Base-by-base conservation (phyloP, 1,140 invertebrate genomes). In the Aphis craccivora region DNA sequence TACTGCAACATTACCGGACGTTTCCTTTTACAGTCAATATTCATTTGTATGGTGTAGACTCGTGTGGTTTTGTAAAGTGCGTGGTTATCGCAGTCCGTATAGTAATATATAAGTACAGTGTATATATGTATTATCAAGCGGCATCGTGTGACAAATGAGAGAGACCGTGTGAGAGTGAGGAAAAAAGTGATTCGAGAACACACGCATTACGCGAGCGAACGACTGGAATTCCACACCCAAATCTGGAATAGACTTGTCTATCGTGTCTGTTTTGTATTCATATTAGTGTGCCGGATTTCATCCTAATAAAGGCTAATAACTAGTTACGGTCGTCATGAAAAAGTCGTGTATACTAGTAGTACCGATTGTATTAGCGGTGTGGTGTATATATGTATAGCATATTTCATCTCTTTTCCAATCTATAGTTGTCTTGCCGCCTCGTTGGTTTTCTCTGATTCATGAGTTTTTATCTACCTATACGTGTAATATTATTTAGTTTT, bases 11-110 rank as follows among this genome's bases (percentile, higher is more conserved):
- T 48, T 55, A 92, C 91, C 67, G 91, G 91, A 93, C 91, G 91
- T 93, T 93, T 55, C 91, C 91, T 93, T 93, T 93, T 93, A 93
- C 91, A 53, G 91, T 48, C 81, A 84, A 93, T 93, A 84, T 93
- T 83, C 91, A 81, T 92, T 84, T 93, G 48, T 83, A 76, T 20
- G 43, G 35, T 35, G 76, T 91, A 40, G 55, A 55, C 88, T 35
- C 51, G 88, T 37, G 88, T 37, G 88, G 84, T 76, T 76, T 76
- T 25, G 43, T 43, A 30, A 86, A 86, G 40, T 86, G 43, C 84
- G 43, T 25, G 84, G 22, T 86, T 86, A 43, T 86, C 84, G 25
- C 60, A 76, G 60, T n/a, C 43, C 30, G 43, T 86, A 84, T 30
- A 25, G 30, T 45, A 86, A 45, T 86, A 45, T n/a, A n/a, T 84